Percentiles rank a stretch among this genome's conserved stretches.
Evolutionary conservation across 2,888 invertebrate species (phyloP).

Genomic region (Ornithoptera priamus): DNA sequence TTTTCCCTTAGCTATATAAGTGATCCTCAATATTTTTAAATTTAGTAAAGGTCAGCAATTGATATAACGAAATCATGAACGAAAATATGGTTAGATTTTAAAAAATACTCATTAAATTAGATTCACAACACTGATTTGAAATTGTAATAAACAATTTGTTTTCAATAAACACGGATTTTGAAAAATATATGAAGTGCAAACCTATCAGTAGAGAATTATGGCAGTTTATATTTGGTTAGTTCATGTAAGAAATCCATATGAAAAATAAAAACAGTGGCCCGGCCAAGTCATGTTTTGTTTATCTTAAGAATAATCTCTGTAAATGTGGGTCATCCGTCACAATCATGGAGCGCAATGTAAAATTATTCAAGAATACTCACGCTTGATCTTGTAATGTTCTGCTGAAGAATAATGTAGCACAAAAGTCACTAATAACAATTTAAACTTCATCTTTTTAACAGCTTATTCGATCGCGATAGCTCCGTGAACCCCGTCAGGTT

Average conservation of each 20-base stretch:
- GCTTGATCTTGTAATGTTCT: constrained; percentile 70
- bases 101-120: no score
- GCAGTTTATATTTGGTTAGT: no score
- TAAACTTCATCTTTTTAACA: constrained; percentile 57
- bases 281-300: constrained; percentile 24
- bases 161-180: no score
- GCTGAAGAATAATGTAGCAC: constrained; percentile 59
- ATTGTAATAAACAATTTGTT: no score
- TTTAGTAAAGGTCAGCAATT: no score
- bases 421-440: constrained; percentile 65
- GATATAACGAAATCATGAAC: no score
- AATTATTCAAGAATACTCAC: constrained; percentile 59
- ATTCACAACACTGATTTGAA: no score
- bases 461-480: constrained; percentile 34
- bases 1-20: no score
- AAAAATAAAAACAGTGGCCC: constrained; percentile 8
- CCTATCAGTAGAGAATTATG: no score
- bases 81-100: no score
- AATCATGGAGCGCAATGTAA: constrained; percentile 10
- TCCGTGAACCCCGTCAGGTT: constrained; percentile 38
- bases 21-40: no score
- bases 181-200: no score
- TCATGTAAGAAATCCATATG: not conserved
- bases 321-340: constrained; percentile 21
- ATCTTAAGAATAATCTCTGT: constrained; percentile 13